phyloP scores from a whole-genome alignment of 2,797 vertebrate species.

The Busarellus nigricollis region DNA sequence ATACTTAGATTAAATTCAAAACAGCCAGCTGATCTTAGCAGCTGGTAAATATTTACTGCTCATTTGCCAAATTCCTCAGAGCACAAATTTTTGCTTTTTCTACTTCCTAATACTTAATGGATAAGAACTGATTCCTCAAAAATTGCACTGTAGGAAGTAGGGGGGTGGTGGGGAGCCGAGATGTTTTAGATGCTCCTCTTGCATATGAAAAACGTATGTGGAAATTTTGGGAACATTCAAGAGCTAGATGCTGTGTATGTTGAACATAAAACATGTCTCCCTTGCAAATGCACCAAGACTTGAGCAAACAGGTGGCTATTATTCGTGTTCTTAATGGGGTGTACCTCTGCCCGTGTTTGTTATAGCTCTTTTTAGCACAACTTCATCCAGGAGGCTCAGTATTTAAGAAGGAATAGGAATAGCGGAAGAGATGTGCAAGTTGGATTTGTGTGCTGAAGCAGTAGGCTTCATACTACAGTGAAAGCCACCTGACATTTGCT shows the following conservation, averaged over 20 bases:
- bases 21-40: slow-evolving; percentile 52
- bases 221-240: background rate
- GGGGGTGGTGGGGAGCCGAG: background rate
- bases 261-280: background rate
- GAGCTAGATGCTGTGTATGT: background rate
- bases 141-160: background rate
- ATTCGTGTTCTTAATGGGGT: background rate
- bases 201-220: background rate
- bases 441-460: background rate
- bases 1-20: slow-evolving; percentile 56
- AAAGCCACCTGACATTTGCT: slow-evolving; percentile 33
- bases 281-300: background rate
- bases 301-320: background rate
- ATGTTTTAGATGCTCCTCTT: background rate
- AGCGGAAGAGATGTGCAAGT: background rate
- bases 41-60: slow-evolving; percentile 65
- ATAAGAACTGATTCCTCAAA: background rate
- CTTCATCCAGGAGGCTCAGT: background rate
- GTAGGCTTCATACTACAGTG: background rate
- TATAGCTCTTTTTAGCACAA: background rate
- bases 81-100: slow-evolving; percentile 20
- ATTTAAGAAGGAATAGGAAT: background rate
- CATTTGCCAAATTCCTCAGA: slow-evolving; percentile 48
- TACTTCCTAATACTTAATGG: background rate
- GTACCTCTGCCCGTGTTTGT: background rate